Evolutionary conservation across 2,888 invertebrate genomes (phyloP).

Genomic region (Morpho achilles): DNA sequence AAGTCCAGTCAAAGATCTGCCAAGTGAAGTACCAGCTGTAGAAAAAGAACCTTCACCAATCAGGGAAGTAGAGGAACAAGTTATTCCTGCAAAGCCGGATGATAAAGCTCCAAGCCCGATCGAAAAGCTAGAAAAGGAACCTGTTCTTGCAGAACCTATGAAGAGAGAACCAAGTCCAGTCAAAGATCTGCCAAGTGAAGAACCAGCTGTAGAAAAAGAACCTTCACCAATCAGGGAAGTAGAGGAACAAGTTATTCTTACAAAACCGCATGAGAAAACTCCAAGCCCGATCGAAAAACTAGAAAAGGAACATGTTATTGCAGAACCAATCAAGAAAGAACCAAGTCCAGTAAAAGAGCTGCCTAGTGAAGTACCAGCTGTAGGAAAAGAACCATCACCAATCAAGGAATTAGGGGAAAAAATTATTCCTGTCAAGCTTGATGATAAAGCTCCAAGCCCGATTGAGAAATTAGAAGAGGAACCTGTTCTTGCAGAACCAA

Average conservation of each 20-base stretch:
- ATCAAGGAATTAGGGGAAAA: not conserved
- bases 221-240: constrained; percentile 11
- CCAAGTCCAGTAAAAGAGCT: constrained; percentile 16
- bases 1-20: not conserved
- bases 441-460: not conserved
- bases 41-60: not conserved
- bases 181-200: not conserved
- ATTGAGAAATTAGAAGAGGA: not conserved
- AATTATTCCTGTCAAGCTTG: not conserved
- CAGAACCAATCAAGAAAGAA: constrained; percentile 16
- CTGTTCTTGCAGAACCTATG: not conserved
- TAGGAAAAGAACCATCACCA: constrained; percentile 14
- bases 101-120: not conserved
- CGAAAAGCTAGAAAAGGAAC: not conserved
- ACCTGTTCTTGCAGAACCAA: not conserved
- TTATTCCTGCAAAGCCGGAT: not conserved
- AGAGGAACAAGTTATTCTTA: not conserved
- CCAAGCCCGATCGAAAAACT: constrained; percentile 2
- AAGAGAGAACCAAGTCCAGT: constrained; percentile 1
- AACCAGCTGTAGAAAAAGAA: constrained; percentile 4
- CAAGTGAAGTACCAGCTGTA: constrained; percentile 9
- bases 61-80: no score
- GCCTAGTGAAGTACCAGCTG: not conserved
- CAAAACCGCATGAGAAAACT: not conserved
- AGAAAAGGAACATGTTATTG: not conserved